Conservation (phyloP, 2,797 vertebrate genomes). For the Myripristis jacobus region DNA sequence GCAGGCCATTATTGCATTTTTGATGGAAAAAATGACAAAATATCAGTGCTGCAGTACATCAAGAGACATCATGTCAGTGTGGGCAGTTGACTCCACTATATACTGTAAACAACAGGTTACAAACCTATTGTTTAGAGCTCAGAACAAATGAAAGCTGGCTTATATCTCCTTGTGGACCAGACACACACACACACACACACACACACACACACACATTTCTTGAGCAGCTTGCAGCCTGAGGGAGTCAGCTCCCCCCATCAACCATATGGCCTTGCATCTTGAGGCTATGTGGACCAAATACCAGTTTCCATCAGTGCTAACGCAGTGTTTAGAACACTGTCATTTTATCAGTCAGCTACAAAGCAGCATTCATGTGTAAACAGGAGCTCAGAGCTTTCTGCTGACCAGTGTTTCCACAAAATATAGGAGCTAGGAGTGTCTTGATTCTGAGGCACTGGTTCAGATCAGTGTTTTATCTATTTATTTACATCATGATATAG, state of each 20-base stretch:
- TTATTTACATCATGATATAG: no score
- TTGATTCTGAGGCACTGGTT: no score
- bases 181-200: background rate
- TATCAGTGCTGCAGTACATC: background rate
- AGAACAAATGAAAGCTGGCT: constrained; percentile 32
- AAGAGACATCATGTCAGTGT: background rate
- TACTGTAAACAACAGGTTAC: background rate
- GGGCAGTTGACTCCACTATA: constrained; percentile 3
- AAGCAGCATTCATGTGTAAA: background rate
- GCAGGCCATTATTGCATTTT: background rate
- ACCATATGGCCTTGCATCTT: constrained; percentile 73
- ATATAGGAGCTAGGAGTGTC: background rate
- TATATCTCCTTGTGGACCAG: constrained; percentile 12
- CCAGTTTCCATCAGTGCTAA: constrained; percentile 67
- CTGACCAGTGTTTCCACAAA: background rate
- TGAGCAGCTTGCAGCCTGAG: constrained; percentile 73
- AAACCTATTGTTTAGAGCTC: constrained; percentile 7
- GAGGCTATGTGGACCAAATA: constrained; percentile 54
- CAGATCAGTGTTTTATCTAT: no score
- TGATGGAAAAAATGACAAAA: background rate
- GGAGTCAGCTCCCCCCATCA: constrained; percentile 50
- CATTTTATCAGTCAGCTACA: background rate
- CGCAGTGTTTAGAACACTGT: constrained; percentile 57
- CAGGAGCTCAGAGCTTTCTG: background rate
- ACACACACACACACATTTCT: constrained; percentile 47